These are phyloP conservation scores for Threskiornis aethiopicus DNA, from an alignment of 2,797 vertebrate species.

Conservation along the genomic window DNA sequence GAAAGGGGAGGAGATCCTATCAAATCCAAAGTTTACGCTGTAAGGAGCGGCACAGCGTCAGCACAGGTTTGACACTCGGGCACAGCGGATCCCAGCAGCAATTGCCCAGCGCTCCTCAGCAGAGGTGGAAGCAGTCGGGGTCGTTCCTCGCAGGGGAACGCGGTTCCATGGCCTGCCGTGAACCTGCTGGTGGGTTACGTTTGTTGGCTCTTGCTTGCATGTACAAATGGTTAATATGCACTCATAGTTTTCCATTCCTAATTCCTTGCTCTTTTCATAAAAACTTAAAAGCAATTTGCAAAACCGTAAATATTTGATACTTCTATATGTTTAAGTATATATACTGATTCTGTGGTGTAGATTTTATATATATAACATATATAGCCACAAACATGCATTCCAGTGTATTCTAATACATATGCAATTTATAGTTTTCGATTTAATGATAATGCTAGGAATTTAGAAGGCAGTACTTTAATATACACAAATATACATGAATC, in stretches of 20 bases:
- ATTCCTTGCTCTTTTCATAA: not conserved
- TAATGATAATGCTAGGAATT: not conserved
- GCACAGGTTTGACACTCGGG: not conserved
- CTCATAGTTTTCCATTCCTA: not conserved
- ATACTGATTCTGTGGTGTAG: not conserved
- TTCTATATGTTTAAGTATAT: not conserved
- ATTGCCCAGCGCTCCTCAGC: not conserved
- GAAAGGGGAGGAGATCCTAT: not conserved
- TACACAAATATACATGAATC: not conserved
- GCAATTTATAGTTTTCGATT: not conserved
- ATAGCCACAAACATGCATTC: not conserved
- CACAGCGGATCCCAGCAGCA: not conserved
- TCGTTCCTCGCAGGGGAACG: not conserved
- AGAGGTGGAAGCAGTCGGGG: accelerated
- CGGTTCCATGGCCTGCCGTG: not conserved
- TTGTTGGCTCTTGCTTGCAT: not conserved
- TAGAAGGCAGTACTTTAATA: not conserved
- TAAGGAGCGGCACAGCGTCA: not conserved
- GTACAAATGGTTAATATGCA: not conserved
- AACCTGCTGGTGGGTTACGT: not conserved
- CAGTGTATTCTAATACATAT: not conserved
- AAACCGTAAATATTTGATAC: not conserved
- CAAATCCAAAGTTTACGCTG: not conserved
- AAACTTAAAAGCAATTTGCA: not conserved
- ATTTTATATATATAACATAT: not conserved